Percentiles rank a stretch among this genome's conserved stretches.
Evolutionary conservation across 1,140 invertebrate species (phyloP).

Genomic region (Diploscapter pachys): DNA sequence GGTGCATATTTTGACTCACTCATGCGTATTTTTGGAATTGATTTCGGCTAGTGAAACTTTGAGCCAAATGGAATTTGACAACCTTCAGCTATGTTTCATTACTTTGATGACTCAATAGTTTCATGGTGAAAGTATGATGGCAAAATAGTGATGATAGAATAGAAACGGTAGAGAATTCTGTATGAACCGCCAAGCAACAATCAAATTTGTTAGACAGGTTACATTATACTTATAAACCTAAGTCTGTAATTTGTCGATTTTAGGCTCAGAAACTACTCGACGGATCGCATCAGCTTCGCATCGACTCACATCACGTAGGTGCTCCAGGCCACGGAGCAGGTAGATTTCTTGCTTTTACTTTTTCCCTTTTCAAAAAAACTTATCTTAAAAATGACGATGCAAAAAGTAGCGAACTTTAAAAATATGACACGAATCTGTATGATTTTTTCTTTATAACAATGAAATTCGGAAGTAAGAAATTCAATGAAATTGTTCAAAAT

Average conservation of each 20-base stretch:
- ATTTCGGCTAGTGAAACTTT: not conserved
- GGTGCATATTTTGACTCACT: no score
- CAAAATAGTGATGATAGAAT: not conserved
- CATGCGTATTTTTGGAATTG: no score
- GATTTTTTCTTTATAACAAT: constrained; percentile 5
- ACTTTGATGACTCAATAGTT: not conserved
- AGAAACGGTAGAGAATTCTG: not conserved
- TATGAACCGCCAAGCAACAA: not conserved
- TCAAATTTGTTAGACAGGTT: not conserved
- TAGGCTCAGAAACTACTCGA: constrained; percentile 58
- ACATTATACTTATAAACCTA: not conserved
- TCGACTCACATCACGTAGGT: constrained; percentile 58
- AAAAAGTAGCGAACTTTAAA: no score
- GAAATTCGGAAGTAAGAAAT: not conserved
- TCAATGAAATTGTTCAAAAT: no score
- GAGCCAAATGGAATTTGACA: not conserved
- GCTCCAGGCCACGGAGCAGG: constrained; percentile 53
- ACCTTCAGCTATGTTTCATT: not conserved
- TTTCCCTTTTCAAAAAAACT: not conserved
- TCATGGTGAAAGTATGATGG: not conserved
- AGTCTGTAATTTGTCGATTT: constrained; percentile 9
- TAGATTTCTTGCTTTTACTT: constrained; percentile 11
- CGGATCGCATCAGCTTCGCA: constrained; percentile 57
- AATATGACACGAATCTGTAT: not conserved
- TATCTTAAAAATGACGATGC: no score